A percentile compares a stretch with the other conserved stretches of the same genome.
phyloP scores from a whole-genome alignment of 1,140 invertebrate species.

The Drosophila jambulina region DNA sequence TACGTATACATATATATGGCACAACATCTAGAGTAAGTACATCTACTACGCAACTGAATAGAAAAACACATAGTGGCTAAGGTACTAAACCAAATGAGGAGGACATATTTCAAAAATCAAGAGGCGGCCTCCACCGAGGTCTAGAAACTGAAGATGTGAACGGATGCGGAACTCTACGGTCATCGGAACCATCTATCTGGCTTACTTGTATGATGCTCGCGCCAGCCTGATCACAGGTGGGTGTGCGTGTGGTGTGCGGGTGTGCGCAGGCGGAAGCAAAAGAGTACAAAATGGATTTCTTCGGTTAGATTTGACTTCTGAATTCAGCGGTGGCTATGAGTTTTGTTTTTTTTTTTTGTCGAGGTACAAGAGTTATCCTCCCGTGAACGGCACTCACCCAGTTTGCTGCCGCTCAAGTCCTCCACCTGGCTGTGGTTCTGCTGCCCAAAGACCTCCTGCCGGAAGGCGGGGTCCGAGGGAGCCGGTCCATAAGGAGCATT shows the following conservation, averaged over 20 bases:
- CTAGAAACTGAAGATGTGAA: conserved; percentile 50
- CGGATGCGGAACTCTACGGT: conserved; percentile 29
- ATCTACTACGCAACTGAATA: conserved; percentile 50
- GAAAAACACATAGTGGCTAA: conserved; percentile 23
- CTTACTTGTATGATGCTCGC: conserved; percentile 92
- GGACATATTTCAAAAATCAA: conserved; percentile 81
- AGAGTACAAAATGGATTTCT: conserved; percentile 45
- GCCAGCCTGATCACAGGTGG: conserved; percentile 87
- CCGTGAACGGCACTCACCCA: conserved; percentile 64
- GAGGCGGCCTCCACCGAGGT: conserved; percentile 32
- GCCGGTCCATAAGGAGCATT: conserved; percentile 87
- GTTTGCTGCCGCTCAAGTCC: conserved; percentile 67
- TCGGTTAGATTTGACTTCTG: conserved; percentile 40
- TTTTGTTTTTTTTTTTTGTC: conserved; percentile 29
- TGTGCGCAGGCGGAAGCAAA: conserved; percentile 35
- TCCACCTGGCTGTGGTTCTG: conserved; percentile 84
- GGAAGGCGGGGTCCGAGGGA: conserved; percentile 89
- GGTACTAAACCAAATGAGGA: conserved; percentile 71
- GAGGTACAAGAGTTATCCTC: conserved; percentile 4
- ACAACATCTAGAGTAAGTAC: conserved; percentile 59
- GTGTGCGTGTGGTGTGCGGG: conserved; percentile 29
- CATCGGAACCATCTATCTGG: conserved; percentile 38
- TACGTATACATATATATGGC: conserved; percentile 28
- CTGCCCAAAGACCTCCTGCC: conserved; percentile 89
- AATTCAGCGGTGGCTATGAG: conserved; percentile 44